phyloP scores from a whole-genome alignment of 2,888 invertebrate genomes.

The Eilema caniola region DNA sequence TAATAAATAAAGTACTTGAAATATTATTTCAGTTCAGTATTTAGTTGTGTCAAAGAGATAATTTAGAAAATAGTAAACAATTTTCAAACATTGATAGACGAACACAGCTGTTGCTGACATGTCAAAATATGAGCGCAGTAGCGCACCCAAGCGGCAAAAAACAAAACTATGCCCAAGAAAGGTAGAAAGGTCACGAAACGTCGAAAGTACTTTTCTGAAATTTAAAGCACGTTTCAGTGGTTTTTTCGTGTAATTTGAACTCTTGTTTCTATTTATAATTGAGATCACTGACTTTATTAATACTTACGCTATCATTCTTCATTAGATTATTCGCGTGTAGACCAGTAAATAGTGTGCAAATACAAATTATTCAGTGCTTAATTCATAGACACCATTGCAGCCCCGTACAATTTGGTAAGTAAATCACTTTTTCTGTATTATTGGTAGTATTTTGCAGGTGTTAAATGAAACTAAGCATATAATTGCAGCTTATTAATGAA shows the following conservation, averaged over 20 bases:
- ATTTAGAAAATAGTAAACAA: too few species aligned
- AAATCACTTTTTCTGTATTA: slow-evolving; percentile 50
- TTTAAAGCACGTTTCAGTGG: slow-evolving; percentile 40
- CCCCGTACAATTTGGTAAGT: slow-evolving; percentile 53
- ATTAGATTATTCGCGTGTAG: slow-evolving; percentile 28
- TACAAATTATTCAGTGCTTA: slow-evolving; percentile 37
- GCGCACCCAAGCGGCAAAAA: slow-evolving; percentile 18
- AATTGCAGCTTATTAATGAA: neutral
- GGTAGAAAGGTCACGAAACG: slow-evolving; percentile 15
- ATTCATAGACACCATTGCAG: slow-evolving; percentile 34
- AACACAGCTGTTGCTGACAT: slow-evolving; percentile 21
- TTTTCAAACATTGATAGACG: too few species aligned
- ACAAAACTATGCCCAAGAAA: slow-evolving; percentile 20
- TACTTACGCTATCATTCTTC: slow-evolving; percentile 17
- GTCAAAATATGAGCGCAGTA: slow-evolving; percentile 35
- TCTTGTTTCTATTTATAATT: slow-evolving; percentile 24
- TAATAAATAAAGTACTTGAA: too few species aligned
- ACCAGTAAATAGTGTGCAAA: slow-evolving; percentile 32
- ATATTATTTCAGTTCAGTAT: too few species aligned
- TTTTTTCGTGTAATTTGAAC: slow-evolving; percentile 35
- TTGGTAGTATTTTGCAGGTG: neutral
- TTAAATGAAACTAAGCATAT: slow-evolving; percentile 11
- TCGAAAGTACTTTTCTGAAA: slow-evolving; percentile 40
- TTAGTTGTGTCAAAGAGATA: too few species aligned
- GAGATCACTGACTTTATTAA: slow-evolving; percentile 12